phyloP scores from a whole-genome alignment of 2,888 invertebrate genomes.

The Melikaiella ostensackeni region DNA sequence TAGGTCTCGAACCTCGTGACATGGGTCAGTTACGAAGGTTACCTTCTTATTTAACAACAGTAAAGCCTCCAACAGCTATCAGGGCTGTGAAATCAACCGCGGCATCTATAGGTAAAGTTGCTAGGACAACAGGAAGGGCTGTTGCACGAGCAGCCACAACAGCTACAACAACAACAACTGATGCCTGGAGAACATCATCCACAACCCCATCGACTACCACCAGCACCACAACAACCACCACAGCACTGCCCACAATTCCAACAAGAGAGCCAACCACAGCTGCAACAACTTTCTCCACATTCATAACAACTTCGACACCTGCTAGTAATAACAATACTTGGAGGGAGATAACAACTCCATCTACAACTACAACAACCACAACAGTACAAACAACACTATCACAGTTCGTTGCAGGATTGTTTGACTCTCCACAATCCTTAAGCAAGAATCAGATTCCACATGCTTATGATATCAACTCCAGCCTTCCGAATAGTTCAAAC shows the following conservation, averaged over 20 bases:
- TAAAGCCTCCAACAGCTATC: conserved; percentile 76
- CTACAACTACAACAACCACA: conserved; percentile 71
- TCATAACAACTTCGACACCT: conserved; percentile 67
- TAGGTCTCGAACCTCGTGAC: conserved; percentile 79
- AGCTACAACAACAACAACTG: conserved; percentile 70
- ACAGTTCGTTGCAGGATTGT: conserved; percentile 77
- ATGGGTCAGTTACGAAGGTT: conserved; percentile 80
- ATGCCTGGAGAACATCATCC: conserved; percentile 61
- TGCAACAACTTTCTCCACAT: conserved; percentile 68
- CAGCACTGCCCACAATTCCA: conserved; percentile 72
- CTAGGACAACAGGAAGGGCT: conserved; percentile 71
- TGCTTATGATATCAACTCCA: conserved; percentile 75
- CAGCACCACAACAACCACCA: conserved; percentile 73
- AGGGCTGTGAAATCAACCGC: conserved; percentile 63
- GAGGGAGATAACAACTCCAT: conserved; percentile 61
- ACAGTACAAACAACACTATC: conserved; percentile 77
- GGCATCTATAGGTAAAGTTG: conserved; percentile 59
- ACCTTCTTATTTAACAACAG: conserved; percentile 73
- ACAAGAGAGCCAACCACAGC: conserved; percentile 67
- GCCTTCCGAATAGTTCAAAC: conserved; percentile 73
- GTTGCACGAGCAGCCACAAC: conserved; percentile 65
- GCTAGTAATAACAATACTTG: conserved; percentile 74
- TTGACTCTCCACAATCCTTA: conserved; percentile 63
- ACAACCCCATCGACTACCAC: conserved; percentile 69
- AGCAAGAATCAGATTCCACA: conserved; percentile 65